phyloP scores from a whole-genome alignment of 2,888 invertebrate genomes.

The Pseudeuparius sepicola region DNA sequence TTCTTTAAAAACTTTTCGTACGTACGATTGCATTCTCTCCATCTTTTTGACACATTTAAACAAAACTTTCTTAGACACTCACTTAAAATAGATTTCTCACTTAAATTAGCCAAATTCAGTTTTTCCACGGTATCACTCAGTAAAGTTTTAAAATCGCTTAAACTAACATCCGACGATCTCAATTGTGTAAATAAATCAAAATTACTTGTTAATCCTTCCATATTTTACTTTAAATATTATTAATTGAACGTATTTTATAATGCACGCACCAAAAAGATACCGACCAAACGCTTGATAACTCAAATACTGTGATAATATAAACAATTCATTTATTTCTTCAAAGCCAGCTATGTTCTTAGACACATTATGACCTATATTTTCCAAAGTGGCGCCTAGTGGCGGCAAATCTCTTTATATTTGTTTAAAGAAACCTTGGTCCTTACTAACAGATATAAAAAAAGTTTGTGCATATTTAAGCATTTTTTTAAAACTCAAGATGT shows the following conservation, averaged over 20 bases:
- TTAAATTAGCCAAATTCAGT: slow-evolving; percentile 1
- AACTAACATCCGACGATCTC: slow-evolving; percentile 5
- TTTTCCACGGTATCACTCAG: slow-evolving; percentile 4
- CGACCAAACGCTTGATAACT: slow-evolving; percentile 1
- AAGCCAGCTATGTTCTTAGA: not conserved
- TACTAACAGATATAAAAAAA: too few species aligned
- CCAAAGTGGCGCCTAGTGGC: slow-evolving; percentile 4
- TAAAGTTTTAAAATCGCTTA: slow-evolving; percentile 9
- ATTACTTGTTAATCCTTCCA: slow-evolving; percentile 5
- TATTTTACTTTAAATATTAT: slow-evolving; percentile 2
- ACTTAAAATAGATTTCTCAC: slow-evolving; percentile 6
- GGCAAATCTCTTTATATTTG: slow-evolving; percentile 1
- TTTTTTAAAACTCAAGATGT: too few species aligned
- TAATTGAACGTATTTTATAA: slow-evolving; percentile 4
- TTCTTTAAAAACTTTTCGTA: slow-evolving; percentile 4
- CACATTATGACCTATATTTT: slow-evolving; percentile 1
- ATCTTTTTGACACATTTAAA: slow-evolving; percentile 7
- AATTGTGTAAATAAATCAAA: slow-evolving; percentile 5
- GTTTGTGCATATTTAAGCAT: too few species aligned
- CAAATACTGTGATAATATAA: slow-evolving; percentile 7
- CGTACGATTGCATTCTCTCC: slow-evolving; percentile 8
- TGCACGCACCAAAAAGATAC: not conserved
- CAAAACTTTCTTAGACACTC: slow-evolving; percentile 6
- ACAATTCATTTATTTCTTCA: slow-evolving; percentile 9
- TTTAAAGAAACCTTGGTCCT: slow-evolving; percentile 1